Evolutionary conservation across 2,797 vertebrate genomes (phyloP).

Genomic region (Rallus crepitans): DNA sequence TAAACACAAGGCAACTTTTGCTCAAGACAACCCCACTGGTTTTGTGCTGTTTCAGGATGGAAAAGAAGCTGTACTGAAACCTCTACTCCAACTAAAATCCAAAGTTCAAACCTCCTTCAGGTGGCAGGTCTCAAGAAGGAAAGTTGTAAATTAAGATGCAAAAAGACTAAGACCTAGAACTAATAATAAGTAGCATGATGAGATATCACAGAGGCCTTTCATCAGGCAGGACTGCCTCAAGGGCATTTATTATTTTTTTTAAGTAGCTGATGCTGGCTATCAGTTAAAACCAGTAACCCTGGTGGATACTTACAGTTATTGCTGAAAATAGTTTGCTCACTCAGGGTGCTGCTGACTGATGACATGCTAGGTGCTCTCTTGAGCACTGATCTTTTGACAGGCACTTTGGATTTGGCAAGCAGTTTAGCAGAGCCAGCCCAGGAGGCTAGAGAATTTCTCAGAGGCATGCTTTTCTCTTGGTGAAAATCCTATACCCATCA

Average conservation of each 20-base stretch:
- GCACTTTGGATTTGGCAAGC: conserved; percentile 74
- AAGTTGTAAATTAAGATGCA: background rate
- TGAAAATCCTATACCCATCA: conserved; percentile 27
- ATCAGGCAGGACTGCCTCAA: background rate
- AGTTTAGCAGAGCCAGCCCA: conserved; percentile 9
- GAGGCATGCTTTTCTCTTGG: conserved; percentile 36
- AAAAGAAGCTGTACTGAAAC: background rate
- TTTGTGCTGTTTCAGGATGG: background rate
- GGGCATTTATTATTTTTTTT: background rate
- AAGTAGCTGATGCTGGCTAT: background rate
- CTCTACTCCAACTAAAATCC: background rate
- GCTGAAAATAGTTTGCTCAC: conserved; percentile 68
- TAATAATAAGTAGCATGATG: background rate
- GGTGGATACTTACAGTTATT: conserved; percentile 79
- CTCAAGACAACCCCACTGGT: background rate
- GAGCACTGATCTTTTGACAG: conserved; percentile 68
- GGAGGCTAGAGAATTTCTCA: conserved; percentile 64
- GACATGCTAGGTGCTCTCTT: conserved; percentile 71
- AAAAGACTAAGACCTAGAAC: background rate
- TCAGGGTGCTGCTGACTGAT: conserved; percentile 75
- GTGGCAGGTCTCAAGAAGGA: background rate
- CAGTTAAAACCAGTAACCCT: background rate
- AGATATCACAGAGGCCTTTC: background rate
- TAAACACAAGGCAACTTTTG: background rate
- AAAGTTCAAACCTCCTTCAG: background rate